Percentiles rank a stretch among this genome's conserved stretches.
These are phyloP conservation scores for Dipodomys stephensi DNA, from an alignment of 2,113 vertebrate genomes.

Conservation along the genomic window DNA sequence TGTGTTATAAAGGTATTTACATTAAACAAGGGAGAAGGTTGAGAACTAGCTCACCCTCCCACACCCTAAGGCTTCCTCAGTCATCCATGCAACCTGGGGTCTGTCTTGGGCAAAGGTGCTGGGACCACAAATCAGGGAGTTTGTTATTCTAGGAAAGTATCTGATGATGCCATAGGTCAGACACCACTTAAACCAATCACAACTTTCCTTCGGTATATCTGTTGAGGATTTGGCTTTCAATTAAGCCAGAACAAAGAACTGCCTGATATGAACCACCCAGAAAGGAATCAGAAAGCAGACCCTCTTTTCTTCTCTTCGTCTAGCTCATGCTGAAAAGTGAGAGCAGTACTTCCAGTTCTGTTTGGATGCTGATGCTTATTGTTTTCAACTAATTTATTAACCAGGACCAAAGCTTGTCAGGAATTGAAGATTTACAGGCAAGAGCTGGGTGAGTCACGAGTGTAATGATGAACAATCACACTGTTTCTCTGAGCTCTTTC, in stretches of 20 bases:
- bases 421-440: background rate
- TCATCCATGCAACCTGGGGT: background rate
- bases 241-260: background rate
- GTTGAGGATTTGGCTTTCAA: background rate
- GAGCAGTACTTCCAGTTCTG: background rate
- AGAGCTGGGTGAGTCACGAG: background rate
- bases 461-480: background rate
- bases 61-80: background rate
- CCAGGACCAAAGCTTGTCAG: background rate
- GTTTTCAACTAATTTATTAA: background rate
- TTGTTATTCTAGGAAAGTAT: background rate
- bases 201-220: background rate
- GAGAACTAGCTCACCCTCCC: background rate
- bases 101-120: background rate
- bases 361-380: background rate
- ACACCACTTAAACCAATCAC: background rate
- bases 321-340: background rate
- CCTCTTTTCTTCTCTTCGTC: background rate
- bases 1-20: background rate
- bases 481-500: background rate
- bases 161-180: background rate
- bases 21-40: background rate
- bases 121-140: background rate
- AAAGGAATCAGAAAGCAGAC: slow-evolving; percentile 17
- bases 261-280: background rate